Base-by-base conservation (phyloP, 2,888 invertebrate genomes). In the Eumacrocentrus americanus region DNA sequence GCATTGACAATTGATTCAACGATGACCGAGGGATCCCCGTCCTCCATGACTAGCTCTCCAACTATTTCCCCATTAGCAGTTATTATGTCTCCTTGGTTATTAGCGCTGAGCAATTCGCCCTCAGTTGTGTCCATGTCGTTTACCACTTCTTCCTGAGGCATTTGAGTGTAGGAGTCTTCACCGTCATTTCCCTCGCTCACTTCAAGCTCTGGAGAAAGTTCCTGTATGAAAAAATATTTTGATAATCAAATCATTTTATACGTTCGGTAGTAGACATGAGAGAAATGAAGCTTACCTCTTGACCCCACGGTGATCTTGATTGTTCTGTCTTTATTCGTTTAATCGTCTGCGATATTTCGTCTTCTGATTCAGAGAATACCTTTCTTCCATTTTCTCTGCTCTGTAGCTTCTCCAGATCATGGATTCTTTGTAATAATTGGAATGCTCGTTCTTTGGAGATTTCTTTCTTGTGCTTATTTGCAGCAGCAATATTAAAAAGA, bases 401-500 rank as follows among this genome's bases (percentile, higher is more conserved):
- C 57, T 77, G 77, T 46, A 75, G 56, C 40, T 77, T 76, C 55
- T 80, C 79, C 12, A 80, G 72, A 7, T 79, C 78, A 20, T 75
- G 74, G 52, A 79, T 78, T 46, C 77, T 77, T 60, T 77, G 73
- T 57, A 74, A 77, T 16, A 79, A 63, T 22, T 78, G 73, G 62
- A 75, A 78, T 1, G 78, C 78, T 23, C 78, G 66, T 54, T 78
- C 77, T 0, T 75, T 76, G 2, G 78, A 73, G 2, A 79, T 78
- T 62, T 77, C 73, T 12, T 72, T 68, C 34, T 76, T 78, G 2
- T 72, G 66, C 52, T 79, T 79, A 61, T 78, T 78, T 2, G 78
- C 78, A 2, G 80, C 80, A 1, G 78, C 79, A 60, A 80, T 78
- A 50, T 80, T 80, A 59, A 80, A 78, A 18, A 80, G 69, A 68